Base-by-base conservation (phyloP, 2,113 vertebrate species). In the Python bivittatus region DNA sequence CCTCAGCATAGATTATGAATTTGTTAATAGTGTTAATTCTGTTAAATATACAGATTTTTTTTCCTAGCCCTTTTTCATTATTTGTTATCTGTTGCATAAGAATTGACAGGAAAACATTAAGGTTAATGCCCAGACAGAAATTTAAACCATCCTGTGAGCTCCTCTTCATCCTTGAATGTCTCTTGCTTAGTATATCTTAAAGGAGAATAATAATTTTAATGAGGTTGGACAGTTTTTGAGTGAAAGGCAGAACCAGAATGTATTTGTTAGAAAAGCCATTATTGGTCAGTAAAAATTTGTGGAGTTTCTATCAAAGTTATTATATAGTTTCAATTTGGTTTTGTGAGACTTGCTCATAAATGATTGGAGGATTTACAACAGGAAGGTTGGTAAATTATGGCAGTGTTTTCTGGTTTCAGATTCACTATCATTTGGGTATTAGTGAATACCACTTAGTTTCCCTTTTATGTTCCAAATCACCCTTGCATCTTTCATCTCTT, bases 391-490 rank as follows among this genome's bases (percentile, higher is more conserved):
- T 53, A 25, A 29, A 33, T n/a, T 53, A 27, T 48, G 84, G 29
- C 56, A n/a, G n/a, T 95, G 72, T 93, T 96, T 95, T 97, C 95
- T 94, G 92, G 96, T 93, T 97, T 95, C 92, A 92, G 91, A 93
- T 95, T 96, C 95, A 93, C 96, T 95, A 95, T 97, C 94, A 84
- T 96, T 96, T 92, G 86, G 90, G 94, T 96, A 58, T 94, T 97
- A 95, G 97, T 93, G 96, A 97, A 93, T 97, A 94, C 92, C 95
- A 97, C 94, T 95, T 95, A 79, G 84, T 95, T 94, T 95, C 89
- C 94, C 95, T 97, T 97, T 96, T 97, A 94, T 97, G 93, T 97
- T 95, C 94, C 29, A 96, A 96, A 92, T 95, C 93, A 91, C 93
- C 95, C 95, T 84, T 68, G 95, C 48, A 91, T 94, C 95, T 96